Evolutionary conservation across 2,888 invertebrate genomes (phyloP), one percentile per base, ranked within the genome.

Genomic region (Alviniconcha strummeri): DNA sequence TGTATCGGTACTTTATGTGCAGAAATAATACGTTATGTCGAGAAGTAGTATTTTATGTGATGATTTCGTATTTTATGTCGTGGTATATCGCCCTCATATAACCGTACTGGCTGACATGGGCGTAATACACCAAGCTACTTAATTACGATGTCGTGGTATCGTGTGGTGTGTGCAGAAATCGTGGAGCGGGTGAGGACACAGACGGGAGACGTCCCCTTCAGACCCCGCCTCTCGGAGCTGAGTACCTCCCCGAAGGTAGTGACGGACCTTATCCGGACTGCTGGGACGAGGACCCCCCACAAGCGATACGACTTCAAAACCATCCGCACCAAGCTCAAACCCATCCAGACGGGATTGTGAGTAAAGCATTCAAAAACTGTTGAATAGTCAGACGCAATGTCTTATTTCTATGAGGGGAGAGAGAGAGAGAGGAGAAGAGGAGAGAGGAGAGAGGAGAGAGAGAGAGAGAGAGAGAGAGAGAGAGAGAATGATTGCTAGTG

Each of bases 241-340:
- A 96, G 97, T 89, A 96, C 96, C 74, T 96, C 90, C 0, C 91
- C 92, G 7, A 91, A 90, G 83, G 90, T 91, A 80, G 90, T 91
- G 60, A 91, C 89, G 8, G 91, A 91, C 74, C 87, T 90, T 88
- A 98, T 98, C 88, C 96, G 97, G 98, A 98, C 93, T 98, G 98
- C 94, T 98, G 98, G 98, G 96, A 97, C 79, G 98, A 98, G 94
- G 96, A 96, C 88, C 96, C n/a, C 98, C 1, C 97, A 97, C 88
- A 96, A 96, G 95, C 95, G 98, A 84, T 98, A 98, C 1, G 97
- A 97, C 94, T 98, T 98, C 94, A 96, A 96, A 92, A 95, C 96
- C 75, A 96, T 98, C 86, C 96, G 97, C 92, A 97, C 97, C 90
- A 96, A 96, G 86, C 97, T 98, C 94, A 97, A 98, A 91, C 97